Evolutionary conservation across 2,888 invertebrate species (phyloP).

Genomic region (Mimumesa dahlbomi): DNA sequence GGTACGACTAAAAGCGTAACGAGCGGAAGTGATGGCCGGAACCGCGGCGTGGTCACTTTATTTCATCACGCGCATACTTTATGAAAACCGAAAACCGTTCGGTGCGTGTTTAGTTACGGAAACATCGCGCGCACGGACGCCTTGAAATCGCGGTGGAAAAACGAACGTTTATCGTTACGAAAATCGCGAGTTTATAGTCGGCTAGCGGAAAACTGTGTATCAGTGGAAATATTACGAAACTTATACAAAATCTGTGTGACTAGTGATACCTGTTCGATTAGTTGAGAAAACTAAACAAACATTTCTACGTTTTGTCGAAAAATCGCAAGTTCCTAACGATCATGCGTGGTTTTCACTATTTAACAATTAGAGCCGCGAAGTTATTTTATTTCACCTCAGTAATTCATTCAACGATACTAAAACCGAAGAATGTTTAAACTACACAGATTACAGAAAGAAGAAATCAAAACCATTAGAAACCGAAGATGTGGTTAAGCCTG

Average conservation of each 20-base stretch:
- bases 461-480: not conserved
- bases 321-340: too few relatives aligned
- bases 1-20: slow-evolving; percentile 51
- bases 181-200: too few relatives aligned
- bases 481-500: slow-evolving; percentile 16
- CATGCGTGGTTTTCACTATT: too few relatives aligned
- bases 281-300: too few relatives aligned
- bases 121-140: slow-evolving; percentile 15
- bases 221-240: too few relatives aligned
- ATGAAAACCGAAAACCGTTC: slow-evolving; percentile 65
- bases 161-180: too few relatives aligned
- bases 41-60: slow-evolving; percentile 64
- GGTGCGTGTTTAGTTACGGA: slow-evolving; percentile 61
- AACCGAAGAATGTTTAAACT: not conserved
- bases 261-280: too few relatives aligned
- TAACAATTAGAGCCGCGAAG: too few relatives aligned
- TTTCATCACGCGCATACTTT: slow-evolving; percentile 54
- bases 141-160: slow-evolving; percentile 3
- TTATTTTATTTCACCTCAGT: too few relatives aligned
- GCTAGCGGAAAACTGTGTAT: too few relatives aligned
- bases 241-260: too few relatives aligned
- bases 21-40: slow-evolving; percentile 72
- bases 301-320: too few relatives aligned
- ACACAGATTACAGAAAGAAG: not conserved
- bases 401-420: not conserved